Percentiles rank a stretch among this genome's conserved stretches.
phyloP scores from a whole-genome alignment of 2,113 vertebrate species.

The Cardinalis cardinalis region DNA sequence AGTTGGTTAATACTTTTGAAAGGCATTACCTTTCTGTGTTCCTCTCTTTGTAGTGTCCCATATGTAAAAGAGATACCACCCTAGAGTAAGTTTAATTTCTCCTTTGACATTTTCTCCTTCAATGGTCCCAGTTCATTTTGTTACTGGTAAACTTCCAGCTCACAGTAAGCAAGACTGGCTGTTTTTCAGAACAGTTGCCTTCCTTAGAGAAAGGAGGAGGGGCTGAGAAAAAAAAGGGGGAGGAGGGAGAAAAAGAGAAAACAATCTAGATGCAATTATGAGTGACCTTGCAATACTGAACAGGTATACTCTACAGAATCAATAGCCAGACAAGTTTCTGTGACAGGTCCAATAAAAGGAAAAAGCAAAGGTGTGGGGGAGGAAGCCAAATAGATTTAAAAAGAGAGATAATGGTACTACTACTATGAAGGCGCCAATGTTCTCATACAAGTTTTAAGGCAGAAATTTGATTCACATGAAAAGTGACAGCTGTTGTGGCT shows the following conservation, averaged over 20 bases:
- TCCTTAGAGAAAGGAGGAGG: background rate
- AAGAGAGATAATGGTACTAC: background rate
- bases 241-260: background rate
- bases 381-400: constrained; percentile 13
- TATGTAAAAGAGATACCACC: background rate
- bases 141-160: constrained; percentile 24
- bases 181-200: background rate
- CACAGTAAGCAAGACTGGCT: background rate
- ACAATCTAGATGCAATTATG: constrained; percentile 38
- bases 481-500: constrained; percentile 33
- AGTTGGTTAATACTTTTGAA: background rate
- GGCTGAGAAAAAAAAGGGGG: background rate
- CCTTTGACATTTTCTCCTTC: background rate
- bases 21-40: background rate
- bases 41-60: background rate
- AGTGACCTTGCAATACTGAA: constrained; percentile 50
- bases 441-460: background rate
- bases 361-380: background rate
- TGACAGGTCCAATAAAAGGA: constrained; percentile 25
- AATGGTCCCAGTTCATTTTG: background rate
- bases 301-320: constrained; percentile 39
- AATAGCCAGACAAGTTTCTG: constrained; percentile 32
- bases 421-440: background rate
- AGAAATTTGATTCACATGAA: constrained; percentile 45
- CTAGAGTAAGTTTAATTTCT: background rate